Evolutionary conservation across 2,797 vertebrate genomes (phyloP).

Genomic region (Peromyscus attwateri): DNA sequence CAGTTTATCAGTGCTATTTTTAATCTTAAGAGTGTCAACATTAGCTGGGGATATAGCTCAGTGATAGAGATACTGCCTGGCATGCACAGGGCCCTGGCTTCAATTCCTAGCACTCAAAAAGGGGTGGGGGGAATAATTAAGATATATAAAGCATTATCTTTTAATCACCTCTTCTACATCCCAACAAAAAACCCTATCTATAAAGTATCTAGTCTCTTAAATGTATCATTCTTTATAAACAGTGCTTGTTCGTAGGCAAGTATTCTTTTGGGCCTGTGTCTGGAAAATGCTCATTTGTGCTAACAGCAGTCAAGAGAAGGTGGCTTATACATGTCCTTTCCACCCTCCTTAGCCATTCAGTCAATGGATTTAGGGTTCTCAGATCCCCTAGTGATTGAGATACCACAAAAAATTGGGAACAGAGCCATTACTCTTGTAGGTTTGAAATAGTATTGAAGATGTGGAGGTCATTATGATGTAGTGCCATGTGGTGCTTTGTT

Average conservation of each 20-base stretch:
- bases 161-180: neutral
- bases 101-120: neutral
- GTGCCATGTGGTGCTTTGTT: neutral
- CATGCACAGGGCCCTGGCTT: neutral
- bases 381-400: neutral
- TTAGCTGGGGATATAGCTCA: neutral
- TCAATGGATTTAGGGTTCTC: neutral
- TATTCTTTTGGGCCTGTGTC: neutral
- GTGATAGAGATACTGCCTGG: neutral
- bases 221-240: constrained; percentile 33
- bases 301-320: neutral
- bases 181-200: neutral
- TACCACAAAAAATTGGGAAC: constrained; percentile 21
- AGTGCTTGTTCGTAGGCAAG: neutral
- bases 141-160: neutral
- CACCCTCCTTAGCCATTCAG: neutral
- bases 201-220: neutral
- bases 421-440: neutral
- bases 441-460: neutral
- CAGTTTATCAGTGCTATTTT: neutral
- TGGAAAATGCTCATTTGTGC: constrained; percentile 8
- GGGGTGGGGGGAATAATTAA: neutral
- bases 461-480: neutral
- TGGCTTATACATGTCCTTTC: neutral
- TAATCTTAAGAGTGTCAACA: neutral